Percentiles rank a stretch among this genome's conserved stretches.
These are phyloP conservation scores for Brachyhypopomus gauderio DNA, from an alignment of 2,113 vertebrate species.

Conservation along the genomic window DNA sequence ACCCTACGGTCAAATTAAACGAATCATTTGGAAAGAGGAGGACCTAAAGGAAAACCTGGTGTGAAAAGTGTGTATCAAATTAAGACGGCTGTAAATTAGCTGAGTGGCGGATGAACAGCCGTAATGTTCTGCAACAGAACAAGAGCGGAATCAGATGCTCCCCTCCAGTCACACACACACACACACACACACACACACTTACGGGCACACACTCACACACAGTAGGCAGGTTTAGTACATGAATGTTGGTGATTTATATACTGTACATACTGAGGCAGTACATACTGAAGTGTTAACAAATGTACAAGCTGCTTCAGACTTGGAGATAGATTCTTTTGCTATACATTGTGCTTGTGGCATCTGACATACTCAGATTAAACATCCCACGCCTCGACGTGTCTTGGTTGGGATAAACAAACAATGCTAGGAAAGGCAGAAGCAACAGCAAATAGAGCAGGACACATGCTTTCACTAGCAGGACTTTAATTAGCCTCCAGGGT, in stretches of 20 bases:
- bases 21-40: conserved; percentile 70
- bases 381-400: background rate
- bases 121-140: conserved; percentile 66
- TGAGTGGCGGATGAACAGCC: conserved; percentile 60
- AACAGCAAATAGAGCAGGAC: background rate
- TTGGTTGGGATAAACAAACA: background rate
- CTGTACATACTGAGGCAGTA: no score
- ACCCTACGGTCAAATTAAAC: conserved; percentile 72
- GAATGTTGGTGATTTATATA: no score
- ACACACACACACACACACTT: no score
- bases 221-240: no score
- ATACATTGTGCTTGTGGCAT: background rate
- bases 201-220: no score
- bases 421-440: background rate
- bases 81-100: conserved; percentile 79
- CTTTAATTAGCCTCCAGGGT: background rate
- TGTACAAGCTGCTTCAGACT: background rate
- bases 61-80: conserved; percentile 75
- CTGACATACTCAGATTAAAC: background rate
- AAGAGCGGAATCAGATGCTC: background rate
- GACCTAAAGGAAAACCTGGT: conserved; percentile 78
- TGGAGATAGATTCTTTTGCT: background rate
- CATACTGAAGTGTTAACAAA: background rate
- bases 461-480: background rate
- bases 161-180: no score